phyloP scores from a whole-genome alignment of 2,797 vertebrate species.

The Gallinago solitaria region DNA sequence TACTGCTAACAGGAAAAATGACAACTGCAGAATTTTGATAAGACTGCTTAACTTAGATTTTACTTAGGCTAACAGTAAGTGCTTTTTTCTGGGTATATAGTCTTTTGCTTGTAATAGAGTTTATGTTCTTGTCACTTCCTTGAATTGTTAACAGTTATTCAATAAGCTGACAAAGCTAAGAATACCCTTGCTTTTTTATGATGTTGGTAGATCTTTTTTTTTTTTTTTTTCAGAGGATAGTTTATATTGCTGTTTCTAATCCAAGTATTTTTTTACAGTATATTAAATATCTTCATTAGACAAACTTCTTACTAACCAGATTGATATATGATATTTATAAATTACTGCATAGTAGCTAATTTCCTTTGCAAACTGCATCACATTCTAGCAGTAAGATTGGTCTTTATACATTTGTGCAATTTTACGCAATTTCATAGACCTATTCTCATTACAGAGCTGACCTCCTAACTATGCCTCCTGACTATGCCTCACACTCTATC shows the following conservation, averaged over 20 bases:
- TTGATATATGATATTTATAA: not conserved
- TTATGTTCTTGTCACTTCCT: not conserved
- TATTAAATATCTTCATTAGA: not conserved
- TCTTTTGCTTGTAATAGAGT: not conserved
- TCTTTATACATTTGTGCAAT: not conserved
- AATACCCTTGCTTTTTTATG: not conserved
- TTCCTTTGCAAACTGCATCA: not conserved
- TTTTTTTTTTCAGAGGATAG: not conserved
- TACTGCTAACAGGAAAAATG: not conserved
- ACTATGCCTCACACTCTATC: not conserved
- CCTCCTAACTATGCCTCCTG: not conserved
- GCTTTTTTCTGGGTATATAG: not conserved
- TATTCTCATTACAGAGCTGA: not conserved
- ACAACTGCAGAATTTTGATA: not conserved
- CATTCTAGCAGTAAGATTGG: not conserved
- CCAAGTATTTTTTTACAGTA: not conserved
- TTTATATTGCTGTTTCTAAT: not conserved
- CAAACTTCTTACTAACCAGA: not conserved
- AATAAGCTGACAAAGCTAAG: not conserved
- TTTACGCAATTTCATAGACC: not conserved
- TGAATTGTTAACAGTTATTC: not conserved
- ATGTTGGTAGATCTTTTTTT: not conserved
- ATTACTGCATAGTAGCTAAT: not conserved
- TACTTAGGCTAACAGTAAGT: not conserved
- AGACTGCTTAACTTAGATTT: not conserved